Percentiles rank a stretch among this genome's conserved stretches.
Evolutionary conservation across 1,140 invertebrate genomes (phyloP).

Genomic region (Drosophila lacertosa): DNA sequence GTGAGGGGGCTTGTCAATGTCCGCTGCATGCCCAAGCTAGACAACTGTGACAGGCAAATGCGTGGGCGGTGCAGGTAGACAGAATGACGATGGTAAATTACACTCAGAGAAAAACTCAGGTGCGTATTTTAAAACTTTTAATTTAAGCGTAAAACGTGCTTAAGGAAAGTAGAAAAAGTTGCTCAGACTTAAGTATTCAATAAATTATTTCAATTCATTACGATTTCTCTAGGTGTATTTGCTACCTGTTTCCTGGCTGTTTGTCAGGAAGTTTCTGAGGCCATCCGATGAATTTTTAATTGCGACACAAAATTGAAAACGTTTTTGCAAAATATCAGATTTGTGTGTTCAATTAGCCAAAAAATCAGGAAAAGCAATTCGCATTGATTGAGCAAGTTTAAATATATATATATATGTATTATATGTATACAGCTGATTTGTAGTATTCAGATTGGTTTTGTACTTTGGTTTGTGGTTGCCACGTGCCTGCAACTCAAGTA

Average conservation of each 20-base stretch:
- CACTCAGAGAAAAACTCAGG: neutral
- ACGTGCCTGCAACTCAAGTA: constrained; percentile 39
- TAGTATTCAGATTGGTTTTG: constrained; percentile 17
- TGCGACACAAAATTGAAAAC: neutral
- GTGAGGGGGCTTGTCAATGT: constrained; percentile 7
- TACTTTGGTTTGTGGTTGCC: constrained; percentile 8
- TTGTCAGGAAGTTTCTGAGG: constrained; percentile 29
- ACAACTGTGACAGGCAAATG: constrained; percentile 11
- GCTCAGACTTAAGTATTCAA: too few species aligned
- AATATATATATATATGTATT: neutral
- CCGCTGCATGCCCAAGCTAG: constrained; percentile 2
- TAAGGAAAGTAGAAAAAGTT: too few species aligned
- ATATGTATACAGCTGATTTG: neutral
- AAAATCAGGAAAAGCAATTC: constrained; percentile 5
- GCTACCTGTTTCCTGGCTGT: constrained; percentile 1
- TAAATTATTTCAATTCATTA: too few species aligned
- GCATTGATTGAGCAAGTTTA: neutral
- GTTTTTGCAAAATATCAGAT: constrained; percentile 1
- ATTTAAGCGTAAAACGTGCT: too few species aligned
- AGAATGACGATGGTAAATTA: neutral
- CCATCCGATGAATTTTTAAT: constrained; percentile 25
- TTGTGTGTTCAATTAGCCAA: constrained; percentile 12
- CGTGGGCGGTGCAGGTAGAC: constrained; percentile 2
- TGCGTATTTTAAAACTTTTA: too few species aligned
- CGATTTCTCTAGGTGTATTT: neutral